These are phyloP conservation scores for Acleris cristana DNA, from an alignment of 2,888 invertebrate species.

Conservation along the genomic window DNA sequence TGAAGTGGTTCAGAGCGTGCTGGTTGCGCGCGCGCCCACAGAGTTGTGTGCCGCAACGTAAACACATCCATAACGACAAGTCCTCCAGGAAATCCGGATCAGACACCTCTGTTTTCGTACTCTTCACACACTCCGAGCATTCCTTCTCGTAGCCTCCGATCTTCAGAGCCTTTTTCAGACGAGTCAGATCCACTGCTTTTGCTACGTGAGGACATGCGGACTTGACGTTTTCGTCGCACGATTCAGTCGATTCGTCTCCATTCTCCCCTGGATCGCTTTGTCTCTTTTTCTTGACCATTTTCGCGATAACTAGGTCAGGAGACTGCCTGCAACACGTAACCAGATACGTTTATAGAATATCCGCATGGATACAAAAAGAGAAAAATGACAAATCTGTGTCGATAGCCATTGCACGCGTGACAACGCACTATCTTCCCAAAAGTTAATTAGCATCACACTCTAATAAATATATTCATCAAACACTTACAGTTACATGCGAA, in stretches of 20 bases:
- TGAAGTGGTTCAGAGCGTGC: conserved; percentile 90
- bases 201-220: conserved; percentile 87
- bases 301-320: conserved; percentile 62
- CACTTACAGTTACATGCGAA: conserved; percentile 77
- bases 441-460: conserved; percentile 43
- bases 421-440: conserved; percentile 76
- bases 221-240: conserved; percentile 87
- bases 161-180: conserved; percentile 84
- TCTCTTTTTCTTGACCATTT: conserved; percentile 90
- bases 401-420: conserved; percentile 83
- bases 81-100: conserved; percentile 80
- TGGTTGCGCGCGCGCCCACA: conserved; percentile 88
- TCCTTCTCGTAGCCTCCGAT: conserved; percentile 78
- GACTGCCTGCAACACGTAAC: conserved; percentile 78
- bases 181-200: conserved; percentile 86
- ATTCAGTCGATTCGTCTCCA: conserved; percentile 87
- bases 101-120: conserved; percentile 63
- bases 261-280: conserved; percentile 87
- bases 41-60: conserved; percentile 90
- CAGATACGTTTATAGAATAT: conserved; percentile 81
- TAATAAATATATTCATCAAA: conserved; percentile 48
- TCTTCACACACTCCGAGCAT: conserved; percentile 85
- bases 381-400: conserved; percentile 81
- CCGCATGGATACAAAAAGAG: conserved; percentile 78
- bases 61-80: conserved; percentile 89